These are phyloP conservation scores for Gasterosteus nipponicus DNA, from an alignment of 2,113 vertebrate genomes.

Conservation along the genomic window DNA sequence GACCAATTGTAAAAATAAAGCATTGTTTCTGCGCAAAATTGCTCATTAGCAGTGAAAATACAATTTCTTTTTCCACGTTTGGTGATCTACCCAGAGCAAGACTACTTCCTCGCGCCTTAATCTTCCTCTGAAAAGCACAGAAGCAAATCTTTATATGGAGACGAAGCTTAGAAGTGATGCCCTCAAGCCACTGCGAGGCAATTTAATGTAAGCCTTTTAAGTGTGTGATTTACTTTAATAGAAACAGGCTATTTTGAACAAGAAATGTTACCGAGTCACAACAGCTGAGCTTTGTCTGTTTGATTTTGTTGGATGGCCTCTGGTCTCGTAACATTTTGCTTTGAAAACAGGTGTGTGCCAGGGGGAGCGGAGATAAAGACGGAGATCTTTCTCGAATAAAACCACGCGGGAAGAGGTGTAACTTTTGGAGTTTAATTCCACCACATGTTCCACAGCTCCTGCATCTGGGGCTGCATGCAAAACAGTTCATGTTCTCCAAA, in stretches of 20 bases:
- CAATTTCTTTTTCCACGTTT: conserved; percentile 5
- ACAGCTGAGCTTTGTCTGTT: conserved; percentile 49
- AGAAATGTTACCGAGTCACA: conserved; percentile 44
- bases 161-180: conserved; percentile 32
- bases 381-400: conserved; percentile 24
- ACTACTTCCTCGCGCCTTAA: conserved; percentile 18
- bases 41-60: conserved; percentile 60
- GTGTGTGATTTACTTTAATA: conserved; percentile 39
- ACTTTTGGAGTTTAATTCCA: conserved; percentile 12
- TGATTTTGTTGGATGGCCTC: conserved; percentile 50
- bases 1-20: conserved; percentile 51
- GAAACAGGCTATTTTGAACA: conserved; percentile 33
- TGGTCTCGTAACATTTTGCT: conserved; percentile 58
- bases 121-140: conserved; percentile 34
- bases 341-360: conserved; percentile 52
- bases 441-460: conserved; percentile 18
- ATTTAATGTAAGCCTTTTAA: conserved; percentile 35
- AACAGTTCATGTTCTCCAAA: neutral
- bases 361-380: conserved; percentile 32
- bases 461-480: neutral
- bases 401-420: conserved; percentile 18
- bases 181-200: conserved; percentile 24
- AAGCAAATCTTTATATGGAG: conserved; percentile 19
- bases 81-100: conserved; percentile 17
- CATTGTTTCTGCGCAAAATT: conserved; percentile 58